Base-by-base conservation (phyloP, 2,888 invertebrate genomes). In the Bellardia pandia region DNA sequence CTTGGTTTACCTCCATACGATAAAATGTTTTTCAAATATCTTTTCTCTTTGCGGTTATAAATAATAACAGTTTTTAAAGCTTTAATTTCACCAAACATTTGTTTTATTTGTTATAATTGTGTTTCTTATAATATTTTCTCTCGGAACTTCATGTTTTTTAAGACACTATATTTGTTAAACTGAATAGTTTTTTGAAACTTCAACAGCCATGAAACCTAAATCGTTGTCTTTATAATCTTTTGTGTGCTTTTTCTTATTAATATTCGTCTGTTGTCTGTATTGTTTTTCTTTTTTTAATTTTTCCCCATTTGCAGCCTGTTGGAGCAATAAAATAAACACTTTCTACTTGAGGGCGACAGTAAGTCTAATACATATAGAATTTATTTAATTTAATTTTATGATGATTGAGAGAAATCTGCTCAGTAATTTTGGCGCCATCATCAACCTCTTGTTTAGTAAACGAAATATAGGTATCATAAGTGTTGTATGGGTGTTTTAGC, bases 301-400 rank as follows among this genome's bases (percentile, higher is more conserved):
- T 40, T 48, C 56, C 42, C 23, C n/a, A 14, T 68, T 51, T 74
- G 48, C 71, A 75, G 81, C 81, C 87, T 75, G 77, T 82, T 45
- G 64, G 30, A 40, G 66, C 72, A 68, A 80, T 76, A 81, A 81
- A 84, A 68, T 62, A 33, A 56, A 69, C 37, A 68, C 64, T 42
- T 77, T 86, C 51, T 45, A 69, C 45, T 74, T 74, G n/a, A 33
- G 53, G 87, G 75, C 85, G 87, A 78, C 87, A 78, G 75, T 68
- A 81, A 81, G 85, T 87, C 87, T 85, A 82, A 81, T 85, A 51
- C 74, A 81, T 87, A 81, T 78, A 87, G 62, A 77, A 83, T 87
- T 87, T 75, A 87, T 87, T 80, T 78, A 75, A 75, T 82, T 85
- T 66, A 74, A 62, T 76, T 69, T 85, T 81, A 81, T 78, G 69